Base-by-base conservation (phyloP, 92 coral and sea anemone genomes). In the Paramuricea clavata region DNA sequence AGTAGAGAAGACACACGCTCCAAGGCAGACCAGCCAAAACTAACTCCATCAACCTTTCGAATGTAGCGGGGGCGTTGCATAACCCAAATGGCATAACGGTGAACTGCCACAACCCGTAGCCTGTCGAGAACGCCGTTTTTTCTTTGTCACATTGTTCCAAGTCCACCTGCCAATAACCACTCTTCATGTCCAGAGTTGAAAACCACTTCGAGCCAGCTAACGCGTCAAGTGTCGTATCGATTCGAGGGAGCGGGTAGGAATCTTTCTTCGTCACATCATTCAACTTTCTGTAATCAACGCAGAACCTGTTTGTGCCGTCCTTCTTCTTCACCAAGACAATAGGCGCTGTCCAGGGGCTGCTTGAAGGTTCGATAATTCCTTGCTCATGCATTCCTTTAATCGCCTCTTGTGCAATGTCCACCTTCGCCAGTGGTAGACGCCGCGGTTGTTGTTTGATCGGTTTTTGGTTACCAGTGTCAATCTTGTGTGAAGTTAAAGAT, bases 391-490 rank as follows among this genome's bases (percentile, higher is more conserved):
- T 65, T 65, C 16, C 72, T 17, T 65, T 26, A 7, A 26, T 12
- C 16, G 34, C 22, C 22, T 36, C 7, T 35, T 71, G 11, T 19
- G 49, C 77, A 5, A 34, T 12, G 6, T 71, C 77, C 47, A 71
- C 11, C 59, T 77, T 44, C 35, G 52, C 12, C 73, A 44, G 0
- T 41, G 83, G 83, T 8, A 77, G 17, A 12, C 23, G 25, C 49
- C 74, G 23, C 0, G 76, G 35, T 74, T 35, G 57, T 36, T 74
- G 81, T 42, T 57, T 42, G 5, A 74, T 74, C 12, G 81, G 81
- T 42, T 12, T 50, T 43, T 50, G 57, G 56, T 36, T 50, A 57
- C 81, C 81, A 15, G 81, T 74, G 39, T 74, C 57, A 28, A 74
- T 74, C 39, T 36, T 28, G 26, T 74, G 81, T 27, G 81, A 43